These are phyloP conservation scores for Trachops cirrhosus DNA, from an alignment of 2,797 vertebrate species.

Conservation along the genomic window DNA sequence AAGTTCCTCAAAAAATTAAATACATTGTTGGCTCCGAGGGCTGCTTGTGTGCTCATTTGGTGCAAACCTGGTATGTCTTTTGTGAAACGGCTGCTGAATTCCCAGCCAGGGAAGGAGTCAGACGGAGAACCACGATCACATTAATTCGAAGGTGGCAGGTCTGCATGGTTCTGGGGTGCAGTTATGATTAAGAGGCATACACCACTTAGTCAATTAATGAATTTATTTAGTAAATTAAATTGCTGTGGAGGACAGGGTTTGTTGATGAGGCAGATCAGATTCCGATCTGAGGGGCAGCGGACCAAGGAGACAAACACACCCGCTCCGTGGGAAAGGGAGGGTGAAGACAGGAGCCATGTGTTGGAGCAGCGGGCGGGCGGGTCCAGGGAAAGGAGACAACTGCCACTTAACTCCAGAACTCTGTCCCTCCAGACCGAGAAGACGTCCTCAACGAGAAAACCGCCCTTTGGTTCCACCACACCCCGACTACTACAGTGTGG, in stretches of 20 bases:
- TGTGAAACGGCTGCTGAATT: neutral
- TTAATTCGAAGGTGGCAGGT: neutral
- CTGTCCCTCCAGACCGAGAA: neutral
- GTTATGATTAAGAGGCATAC: neutral
- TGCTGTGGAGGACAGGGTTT: neutral
- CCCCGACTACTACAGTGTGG: neutral
- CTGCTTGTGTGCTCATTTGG: neutral
- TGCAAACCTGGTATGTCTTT: neutral
- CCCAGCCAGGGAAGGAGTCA: neutral
- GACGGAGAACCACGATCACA: neutral
- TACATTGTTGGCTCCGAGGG: neutral
- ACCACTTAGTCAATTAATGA: neutral
- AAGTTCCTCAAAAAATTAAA: neutral
- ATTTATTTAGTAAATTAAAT: neutral
- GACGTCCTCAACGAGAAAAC: neutral
- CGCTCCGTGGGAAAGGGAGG: neutral
- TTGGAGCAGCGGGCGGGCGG: neutral
- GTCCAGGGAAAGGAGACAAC: neutral
- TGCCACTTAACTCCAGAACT: neutral
- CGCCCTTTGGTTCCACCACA: neutral
- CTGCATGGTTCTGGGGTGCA: neutral
- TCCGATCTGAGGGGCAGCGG: neutral
- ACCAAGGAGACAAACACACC: neutral
- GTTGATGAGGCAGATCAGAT: neutral
- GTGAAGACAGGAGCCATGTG: neutral